Percentiles rank a stretch among this genome's conserved stretches.
Evolutionary conservation across 2,113 vertebrate genomes (phyloP).

Genomic region (Rhinolophus ferrumequinum): DNA sequence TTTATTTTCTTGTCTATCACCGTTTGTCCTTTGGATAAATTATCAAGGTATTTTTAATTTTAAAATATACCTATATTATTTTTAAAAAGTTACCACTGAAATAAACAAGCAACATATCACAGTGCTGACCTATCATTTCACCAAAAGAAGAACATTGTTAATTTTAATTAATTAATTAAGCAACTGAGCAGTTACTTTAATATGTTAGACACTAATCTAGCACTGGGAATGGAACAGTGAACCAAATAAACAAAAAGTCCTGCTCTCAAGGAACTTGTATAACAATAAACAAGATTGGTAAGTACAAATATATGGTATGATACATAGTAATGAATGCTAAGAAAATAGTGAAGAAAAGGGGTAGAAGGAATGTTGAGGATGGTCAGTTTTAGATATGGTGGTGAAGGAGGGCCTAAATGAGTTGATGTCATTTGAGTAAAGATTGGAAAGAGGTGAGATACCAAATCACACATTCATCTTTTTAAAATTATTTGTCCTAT

Average conservation of each 20-base stretch:
- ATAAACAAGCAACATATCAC: not conserved
- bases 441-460: not conserved
- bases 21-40: not conserved
- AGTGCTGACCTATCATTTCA: not conserved
- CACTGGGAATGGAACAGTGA: not conserved
- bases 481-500: not conserved
- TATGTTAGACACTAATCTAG: not conserved
- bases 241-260: not conserved
- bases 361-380: not conserved
- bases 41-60: not conserved
- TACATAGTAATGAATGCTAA: not conserved
- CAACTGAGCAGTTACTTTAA: not conserved
- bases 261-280: not conserved
- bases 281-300: not conserved
- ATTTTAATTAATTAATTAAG: conserved; percentile 22
- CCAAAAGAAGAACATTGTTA: not conserved
- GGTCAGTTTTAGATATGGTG: not conserved
- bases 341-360: not conserved
- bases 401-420: not conserved
- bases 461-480: not conserved
- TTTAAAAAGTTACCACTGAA: not conserved
- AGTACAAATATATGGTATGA: not conserved
- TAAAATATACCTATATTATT: not conserved
- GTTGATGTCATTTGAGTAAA: not conserved
- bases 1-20: not conserved